Evolutionary conservation across 2,113 vertebrate species (phyloP).

Genomic region (Sminthopsis crassicaudata): DNA sequence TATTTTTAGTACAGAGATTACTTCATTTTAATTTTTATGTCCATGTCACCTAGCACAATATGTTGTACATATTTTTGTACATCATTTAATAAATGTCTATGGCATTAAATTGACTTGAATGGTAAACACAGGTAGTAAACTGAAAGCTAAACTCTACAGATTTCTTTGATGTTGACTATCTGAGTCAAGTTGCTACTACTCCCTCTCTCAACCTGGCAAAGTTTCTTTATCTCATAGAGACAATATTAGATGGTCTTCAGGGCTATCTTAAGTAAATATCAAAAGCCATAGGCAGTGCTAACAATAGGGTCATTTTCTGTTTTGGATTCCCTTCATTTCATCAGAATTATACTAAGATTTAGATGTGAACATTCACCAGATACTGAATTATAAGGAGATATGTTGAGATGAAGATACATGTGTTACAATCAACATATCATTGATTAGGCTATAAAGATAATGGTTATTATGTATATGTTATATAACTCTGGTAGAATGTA

Average conservation of each 20-base stretch:
- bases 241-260: not conserved
- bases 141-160: constrained; percentile 28
- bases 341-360: not conserved
- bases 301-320: constrained; percentile 49
- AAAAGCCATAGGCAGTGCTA: constrained; percentile 58
- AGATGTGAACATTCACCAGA: not conserved
- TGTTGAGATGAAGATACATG: not conserved
- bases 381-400: not conserved
- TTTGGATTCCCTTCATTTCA: constrained; percentile 47
- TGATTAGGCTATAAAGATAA: not conserved
- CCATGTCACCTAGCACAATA: not conserved
- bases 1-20: not conserved
- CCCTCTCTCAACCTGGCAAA: constrained; percentile 22
- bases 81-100: not conserved
- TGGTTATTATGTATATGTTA: not conserved
- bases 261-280: constrained; percentile 39
- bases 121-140: constrained; percentile 1
- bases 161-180: not conserved
- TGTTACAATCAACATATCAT: not conserved
- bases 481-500: not conserved
- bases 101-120: not conserved
- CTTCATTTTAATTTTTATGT: not conserved
- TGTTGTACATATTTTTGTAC: not conserved
- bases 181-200: constrained; percentile 7
- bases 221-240: constrained; percentile 35